A percentile compares a stretch with the other conserved stretches of the same genome.
Conservation (phyloP, 2,888 invertebrate genomes). For the Cryptocephalus primarius region DNA sequence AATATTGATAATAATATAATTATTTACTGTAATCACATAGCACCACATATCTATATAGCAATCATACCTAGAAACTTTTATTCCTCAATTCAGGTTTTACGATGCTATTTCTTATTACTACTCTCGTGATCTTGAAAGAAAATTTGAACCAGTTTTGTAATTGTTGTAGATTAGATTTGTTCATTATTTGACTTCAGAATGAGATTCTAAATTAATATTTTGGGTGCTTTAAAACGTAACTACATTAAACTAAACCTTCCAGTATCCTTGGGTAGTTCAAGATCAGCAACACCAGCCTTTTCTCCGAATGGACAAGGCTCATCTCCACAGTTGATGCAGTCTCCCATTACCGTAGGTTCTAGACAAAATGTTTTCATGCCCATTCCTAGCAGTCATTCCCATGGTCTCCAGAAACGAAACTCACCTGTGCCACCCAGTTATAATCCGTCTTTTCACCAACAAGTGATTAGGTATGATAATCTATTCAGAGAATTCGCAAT, state of each 20-base stretch:
- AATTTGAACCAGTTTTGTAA: too few species aligned
- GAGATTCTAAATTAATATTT: too few species aligned
- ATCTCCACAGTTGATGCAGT: constrained; percentile 56
- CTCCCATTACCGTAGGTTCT: constrained; percentile 58
- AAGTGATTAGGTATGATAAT: constrained; percentile 31
- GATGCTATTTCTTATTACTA: too few species aligned
- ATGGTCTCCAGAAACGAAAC: constrained; percentile 38
- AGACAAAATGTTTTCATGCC: constrained; percentile 88
- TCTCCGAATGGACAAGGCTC: constrained; percentile 62
- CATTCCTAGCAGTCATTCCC: constrained; percentile 53
- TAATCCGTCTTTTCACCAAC: constrained; percentile 32
- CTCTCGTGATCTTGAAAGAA: too few species aligned
- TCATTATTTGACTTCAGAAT: too few species aligned
- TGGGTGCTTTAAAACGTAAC: too few species aligned
- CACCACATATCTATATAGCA: not conserved
- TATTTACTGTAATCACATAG: constrained; percentile 4
- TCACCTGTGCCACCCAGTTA: constrained; percentile 35
- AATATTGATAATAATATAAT: too few species aligned
- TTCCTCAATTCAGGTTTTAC: too few species aligned
- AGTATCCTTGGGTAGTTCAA: constrained; percentile 88
- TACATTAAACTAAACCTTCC: constrained; percentile 6
- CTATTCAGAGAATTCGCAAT: not conserved
- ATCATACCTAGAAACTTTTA: too few species aligned
- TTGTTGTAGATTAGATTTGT: too few species aligned
- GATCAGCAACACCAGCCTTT: constrained; percentile 86